These are phyloP conservation scores for Diorhabda carinulata DNA, from an alignment of 1,140 invertebrate species.

Conservation along the genomic window DNA sequence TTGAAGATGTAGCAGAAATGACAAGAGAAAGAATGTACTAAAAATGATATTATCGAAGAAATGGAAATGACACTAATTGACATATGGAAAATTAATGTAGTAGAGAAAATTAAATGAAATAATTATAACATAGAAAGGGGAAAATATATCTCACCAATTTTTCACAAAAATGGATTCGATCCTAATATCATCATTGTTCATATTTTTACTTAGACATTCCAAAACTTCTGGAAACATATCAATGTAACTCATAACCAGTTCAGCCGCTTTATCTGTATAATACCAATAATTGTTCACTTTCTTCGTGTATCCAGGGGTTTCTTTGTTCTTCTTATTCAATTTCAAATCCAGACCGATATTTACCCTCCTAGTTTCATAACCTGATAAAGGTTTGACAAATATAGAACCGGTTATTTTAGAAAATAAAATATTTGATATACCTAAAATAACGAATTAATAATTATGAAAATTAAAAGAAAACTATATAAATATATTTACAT, in stretches of 20 bases:
- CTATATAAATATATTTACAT: constrained; percentile 38
- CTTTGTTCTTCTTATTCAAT: constrained; percentile 74
- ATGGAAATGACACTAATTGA: too few relatives aligned
- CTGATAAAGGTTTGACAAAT: constrained; percentile 54
- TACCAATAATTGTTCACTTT: constrained; percentile 69
- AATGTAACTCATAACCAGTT: constrained; percentile 68
- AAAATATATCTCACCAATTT: constrained; percentile 18
- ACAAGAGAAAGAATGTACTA: too few relatives aligned
- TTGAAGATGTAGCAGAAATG: too few relatives aligned
- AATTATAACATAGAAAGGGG: not conserved
- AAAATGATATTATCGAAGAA: too few relatives aligned
- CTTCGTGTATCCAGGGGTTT: constrained; percentile 78
- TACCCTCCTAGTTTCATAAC: constrained; percentile 41
- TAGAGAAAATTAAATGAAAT: too few relatives aligned
- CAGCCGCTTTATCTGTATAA: constrained; percentile 74
- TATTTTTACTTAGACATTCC: constrained; percentile 50
- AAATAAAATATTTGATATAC: constrained; percentile 66
- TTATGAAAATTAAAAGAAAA: not conserved
- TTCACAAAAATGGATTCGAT: constrained; percentile 63
- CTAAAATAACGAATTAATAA: constrained; percentile 43
- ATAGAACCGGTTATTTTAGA: constrained; percentile 81
- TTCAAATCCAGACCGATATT: constrained; percentile 93
- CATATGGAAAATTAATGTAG: too few relatives aligned
- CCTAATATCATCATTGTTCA: constrained; percentile 58
- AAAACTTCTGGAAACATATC: constrained; percentile 72